These are phyloP conservation scores for Thalassarche chlororhynchos DNA, from an alignment of 2,113 vertebrate genomes.

Conservation along the genomic window DNA sequence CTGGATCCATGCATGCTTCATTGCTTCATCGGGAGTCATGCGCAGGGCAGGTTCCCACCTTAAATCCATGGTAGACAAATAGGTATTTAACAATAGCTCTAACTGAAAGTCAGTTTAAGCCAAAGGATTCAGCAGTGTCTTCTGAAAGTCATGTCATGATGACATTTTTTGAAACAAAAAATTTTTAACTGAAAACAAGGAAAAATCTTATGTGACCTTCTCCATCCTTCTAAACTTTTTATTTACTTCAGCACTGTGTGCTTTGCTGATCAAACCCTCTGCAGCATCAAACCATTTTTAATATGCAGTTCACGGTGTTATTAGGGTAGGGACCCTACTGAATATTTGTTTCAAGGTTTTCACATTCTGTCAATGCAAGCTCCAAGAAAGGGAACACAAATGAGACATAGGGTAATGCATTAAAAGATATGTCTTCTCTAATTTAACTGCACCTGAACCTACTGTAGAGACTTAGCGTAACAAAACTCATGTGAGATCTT, in stretches of 20 bases:
- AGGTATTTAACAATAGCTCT: background rate
- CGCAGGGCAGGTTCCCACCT: constrained; percentile 93
- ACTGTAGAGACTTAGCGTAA: background rate
- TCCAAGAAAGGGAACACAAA: background rate
- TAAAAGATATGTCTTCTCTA: background rate
- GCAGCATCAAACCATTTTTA: background rate
- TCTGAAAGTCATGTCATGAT: background rate
- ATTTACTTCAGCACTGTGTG: background rate
- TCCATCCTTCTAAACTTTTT: background rate
- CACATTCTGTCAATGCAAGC: background rate
- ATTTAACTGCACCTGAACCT: background rate
- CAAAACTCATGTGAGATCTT: background rate
- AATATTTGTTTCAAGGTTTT: background rate
- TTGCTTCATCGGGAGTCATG: constrained; percentile 89
- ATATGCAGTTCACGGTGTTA: background rate
- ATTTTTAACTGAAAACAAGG: background rate
- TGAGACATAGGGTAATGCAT: background rate
- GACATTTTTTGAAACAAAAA: background rate
- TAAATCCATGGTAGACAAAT: constrained; percentile 6
- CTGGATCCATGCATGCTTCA: constrained; percentile 90
- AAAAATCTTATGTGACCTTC: background rate
- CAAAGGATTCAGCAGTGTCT: background rate
- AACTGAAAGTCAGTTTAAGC: background rate
- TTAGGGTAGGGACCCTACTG: background rate
- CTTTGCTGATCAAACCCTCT: background rate